Percentiles rank a stretch among this genome's conserved stretches.
phyloP scores from a whole-genome alignment of 2,797 vertebrate genomes.

The Phoebastria nigripes region DNA sequence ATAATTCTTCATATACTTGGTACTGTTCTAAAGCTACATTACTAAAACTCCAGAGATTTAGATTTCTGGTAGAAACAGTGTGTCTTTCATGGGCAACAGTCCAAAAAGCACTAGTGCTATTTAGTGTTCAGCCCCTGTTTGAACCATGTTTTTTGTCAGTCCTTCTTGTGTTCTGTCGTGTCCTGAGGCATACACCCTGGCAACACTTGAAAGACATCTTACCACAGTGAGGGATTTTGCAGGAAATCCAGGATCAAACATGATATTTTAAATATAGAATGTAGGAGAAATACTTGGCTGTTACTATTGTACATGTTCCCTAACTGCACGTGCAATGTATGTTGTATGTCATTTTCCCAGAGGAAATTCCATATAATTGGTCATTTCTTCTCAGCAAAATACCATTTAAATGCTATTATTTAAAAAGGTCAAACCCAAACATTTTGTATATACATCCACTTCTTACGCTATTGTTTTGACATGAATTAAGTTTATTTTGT shows the following conservation, averaged over 20 bases:
- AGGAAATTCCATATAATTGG: background rate
- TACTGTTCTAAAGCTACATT: background rate
- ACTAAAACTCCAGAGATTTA: background rate
- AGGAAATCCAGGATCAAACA: conserved; percentile 50
- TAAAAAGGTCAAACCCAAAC: background rate
- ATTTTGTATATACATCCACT: background rate
- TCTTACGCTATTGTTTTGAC: conserved; percentile 37
- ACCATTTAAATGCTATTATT: background rate
- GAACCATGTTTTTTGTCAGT: background rate
- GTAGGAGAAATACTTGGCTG: background rate
- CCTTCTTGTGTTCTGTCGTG: background rate
- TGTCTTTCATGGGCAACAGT: background rate
- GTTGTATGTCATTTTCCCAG: background rate
- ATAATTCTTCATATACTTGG: background rate
- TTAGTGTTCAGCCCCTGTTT: background rate
- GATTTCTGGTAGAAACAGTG: background rate
- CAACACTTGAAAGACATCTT: conserved; percentile 41
- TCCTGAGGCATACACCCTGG: background rate
- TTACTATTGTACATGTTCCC: background rate
- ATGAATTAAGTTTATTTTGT: conserved; percentile 12
- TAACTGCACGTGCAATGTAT: background rate
- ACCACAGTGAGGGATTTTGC: background rate
- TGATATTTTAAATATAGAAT: conserved; percentile 8
- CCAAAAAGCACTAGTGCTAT: background rate
- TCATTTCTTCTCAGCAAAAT: conserved; percentile 24